These are phyloP conservation scores for Colossoma macropomum DNA, from an alignment of 2,113 vertebrate species.

Conservation along the genomic window DNA sequence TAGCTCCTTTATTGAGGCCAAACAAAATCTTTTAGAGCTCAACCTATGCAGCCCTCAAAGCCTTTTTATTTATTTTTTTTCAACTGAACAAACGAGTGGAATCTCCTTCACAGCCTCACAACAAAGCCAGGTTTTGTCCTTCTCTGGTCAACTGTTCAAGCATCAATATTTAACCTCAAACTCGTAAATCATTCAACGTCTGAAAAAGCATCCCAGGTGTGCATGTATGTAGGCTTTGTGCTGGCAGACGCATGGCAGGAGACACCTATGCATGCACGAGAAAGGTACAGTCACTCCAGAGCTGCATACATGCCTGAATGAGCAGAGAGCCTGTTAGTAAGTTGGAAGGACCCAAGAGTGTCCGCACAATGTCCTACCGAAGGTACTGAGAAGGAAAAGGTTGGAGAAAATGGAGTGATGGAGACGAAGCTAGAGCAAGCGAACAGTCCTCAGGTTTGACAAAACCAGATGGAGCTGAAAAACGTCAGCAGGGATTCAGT, in stretches of 20 bases:
- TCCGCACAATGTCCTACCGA: background rate
- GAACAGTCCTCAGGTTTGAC: background rate
- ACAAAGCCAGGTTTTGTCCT: background rate
- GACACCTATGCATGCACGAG: background rate
- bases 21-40: too few species aligned
- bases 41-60: too few species aligned
- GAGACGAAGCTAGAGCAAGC: background rate
- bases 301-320: background rate
- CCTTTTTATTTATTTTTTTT: background rate
- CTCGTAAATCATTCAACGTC: background rate
- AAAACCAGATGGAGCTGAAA: background rate
- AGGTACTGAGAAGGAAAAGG: background rate
- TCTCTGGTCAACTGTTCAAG: background rate
- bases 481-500: background rate
- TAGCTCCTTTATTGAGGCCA: too few species aligned
- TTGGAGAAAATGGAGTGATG: background rate
- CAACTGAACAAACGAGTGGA: background rate
- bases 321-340: background rate
- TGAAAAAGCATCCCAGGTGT: background rate
- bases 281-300: background rate
- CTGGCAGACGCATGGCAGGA: background rate
- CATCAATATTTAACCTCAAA: background rate
- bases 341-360: background rate
- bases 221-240: background rate
- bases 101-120: background rate